These are phyloP conservation scores for Lobophora halterata DNA, from an alignment of 2,888 invertebrate species.

Conservation along the genomic window DNA sequence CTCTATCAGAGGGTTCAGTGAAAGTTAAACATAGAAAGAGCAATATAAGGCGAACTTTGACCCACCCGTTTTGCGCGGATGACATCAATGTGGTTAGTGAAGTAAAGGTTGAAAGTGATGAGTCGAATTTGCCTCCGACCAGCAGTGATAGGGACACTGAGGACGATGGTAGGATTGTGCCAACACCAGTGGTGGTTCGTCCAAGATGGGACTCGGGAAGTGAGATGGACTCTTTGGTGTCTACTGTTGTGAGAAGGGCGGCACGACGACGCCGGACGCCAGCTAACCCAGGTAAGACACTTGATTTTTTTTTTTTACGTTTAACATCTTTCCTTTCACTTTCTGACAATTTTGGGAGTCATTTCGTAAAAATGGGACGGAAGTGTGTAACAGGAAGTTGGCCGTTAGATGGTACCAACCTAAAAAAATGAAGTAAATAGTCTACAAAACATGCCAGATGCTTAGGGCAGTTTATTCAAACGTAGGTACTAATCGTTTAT, in stretches of 20 bases:
- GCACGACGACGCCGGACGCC: conserved; percentile 80
- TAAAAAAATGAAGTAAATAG: no score
- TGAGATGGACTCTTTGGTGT: conserved; percentile 82
- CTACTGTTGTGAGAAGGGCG: conserved; percentile 83
- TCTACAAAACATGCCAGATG: no score
- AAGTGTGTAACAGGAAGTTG: no score
- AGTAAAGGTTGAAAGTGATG: conserved; percentile 69
- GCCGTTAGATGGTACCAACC: no score
- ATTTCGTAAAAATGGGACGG: no score
- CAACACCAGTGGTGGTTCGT: conserved; percentile 52
- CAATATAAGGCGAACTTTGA: conserved; percentile 73
- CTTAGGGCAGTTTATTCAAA: no score
- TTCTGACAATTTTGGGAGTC: no score
- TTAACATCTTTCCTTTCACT: no score
- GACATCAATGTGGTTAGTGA: conserved; percentile 59
- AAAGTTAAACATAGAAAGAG: conserved; percentile 75
- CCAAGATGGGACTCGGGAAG: conserved; percentile 75
- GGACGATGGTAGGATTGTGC: conserved; percentile 61
- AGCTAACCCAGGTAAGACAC: conserved; percentile 64
- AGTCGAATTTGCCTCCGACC: conserved; percentile 71
- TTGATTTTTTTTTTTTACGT: no score
- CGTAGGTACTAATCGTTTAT: no score
- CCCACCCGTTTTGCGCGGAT: conserved; percentile 70
- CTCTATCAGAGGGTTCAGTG: conserved; percentile 71
- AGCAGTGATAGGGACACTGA: conserved; percentile 77